Conservation (phyloP, 2,113 vertebrate genomes). For the Alligator mississippiensis region DNA sequence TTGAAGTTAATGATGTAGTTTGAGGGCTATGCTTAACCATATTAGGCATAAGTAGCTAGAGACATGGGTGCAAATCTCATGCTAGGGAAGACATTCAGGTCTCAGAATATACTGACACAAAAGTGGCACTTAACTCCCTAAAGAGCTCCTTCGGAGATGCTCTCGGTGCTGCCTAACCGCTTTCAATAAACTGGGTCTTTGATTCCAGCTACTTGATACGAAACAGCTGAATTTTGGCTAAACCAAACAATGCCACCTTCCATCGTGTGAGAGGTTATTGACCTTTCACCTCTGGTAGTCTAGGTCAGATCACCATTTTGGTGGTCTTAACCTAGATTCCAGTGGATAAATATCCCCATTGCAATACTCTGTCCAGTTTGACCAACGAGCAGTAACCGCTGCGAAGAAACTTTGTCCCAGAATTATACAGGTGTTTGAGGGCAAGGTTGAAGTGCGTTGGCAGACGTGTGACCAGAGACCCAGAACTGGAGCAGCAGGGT, state of each 20-base stretch:
- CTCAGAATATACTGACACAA: not conserved
- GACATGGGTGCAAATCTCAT: not conserved
- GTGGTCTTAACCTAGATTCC: not conserved
- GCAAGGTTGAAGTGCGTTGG: not conserved
- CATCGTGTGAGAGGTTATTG: not conserved
- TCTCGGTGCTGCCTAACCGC: not conserved
- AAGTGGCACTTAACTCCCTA: not conserved
- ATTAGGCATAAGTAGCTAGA: not conserved
- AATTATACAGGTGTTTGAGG: not conserved
- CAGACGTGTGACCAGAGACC: not conserved
- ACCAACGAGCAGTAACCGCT: not conserved
- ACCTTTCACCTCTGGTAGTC: not conserved
- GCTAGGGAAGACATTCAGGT: not conserved
- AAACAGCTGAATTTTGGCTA: not conserved
- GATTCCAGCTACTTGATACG: not conserved
- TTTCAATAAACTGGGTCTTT: not conserved
- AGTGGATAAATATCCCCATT: not conserved
- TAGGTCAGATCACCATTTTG: not conserved
- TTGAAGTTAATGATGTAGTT: not conserved
- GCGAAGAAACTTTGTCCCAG: not conserved
- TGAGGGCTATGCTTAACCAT: not conserved
- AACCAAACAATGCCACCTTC: too few relatives aligned
- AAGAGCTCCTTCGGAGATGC: not conserved
- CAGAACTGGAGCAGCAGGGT: not conserved
- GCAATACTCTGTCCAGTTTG: not conserved